phyloP scores from a whole-genome alignment of 2,113 vertebrate species.

The Pterocles orientalis region DNA sequence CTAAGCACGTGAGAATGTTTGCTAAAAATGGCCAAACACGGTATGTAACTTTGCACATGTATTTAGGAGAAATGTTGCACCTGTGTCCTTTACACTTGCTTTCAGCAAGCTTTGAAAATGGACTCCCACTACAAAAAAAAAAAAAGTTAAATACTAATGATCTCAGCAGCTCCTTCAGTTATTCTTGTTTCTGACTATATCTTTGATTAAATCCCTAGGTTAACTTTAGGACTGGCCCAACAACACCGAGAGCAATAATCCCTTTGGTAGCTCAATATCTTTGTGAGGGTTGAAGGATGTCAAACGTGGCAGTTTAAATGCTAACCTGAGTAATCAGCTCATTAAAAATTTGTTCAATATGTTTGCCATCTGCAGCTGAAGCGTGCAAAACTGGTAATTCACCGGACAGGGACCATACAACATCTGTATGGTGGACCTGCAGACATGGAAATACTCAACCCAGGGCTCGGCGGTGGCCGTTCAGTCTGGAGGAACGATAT shows the following conservation, averaged over 20 bases:
- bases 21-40: neutral
- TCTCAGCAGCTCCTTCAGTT: neutral
- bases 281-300: conserved; percentile 63
- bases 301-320: conserved; percentile 70
- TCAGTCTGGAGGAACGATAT: neutral
- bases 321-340: conserved; percentile 72
- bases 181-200: neutral
- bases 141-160: neutral
- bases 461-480: neutral
- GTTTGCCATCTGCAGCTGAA: conserved; percentile 46
- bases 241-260: conserved; percentile 55
- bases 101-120: neutral
- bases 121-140: neutral
- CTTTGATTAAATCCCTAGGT: conserved; percentile 65
- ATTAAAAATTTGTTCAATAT: conserved; percentile 67
- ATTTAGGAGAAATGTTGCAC: neutral
- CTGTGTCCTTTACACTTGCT: neutral
- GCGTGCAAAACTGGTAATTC: conserved; percentile 45
- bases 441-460: neutral
- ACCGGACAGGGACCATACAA: neutral
- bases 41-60: neutral
- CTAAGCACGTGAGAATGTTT: neutral
- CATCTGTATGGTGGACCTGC: neutral
- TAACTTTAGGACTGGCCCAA: conserved; percentile 61
- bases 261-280: conserved; percentile 58